Base-by-base conservation (phyloP, 2,888 invertebrate species). In the Agrenia bidenticulata region DNA sequence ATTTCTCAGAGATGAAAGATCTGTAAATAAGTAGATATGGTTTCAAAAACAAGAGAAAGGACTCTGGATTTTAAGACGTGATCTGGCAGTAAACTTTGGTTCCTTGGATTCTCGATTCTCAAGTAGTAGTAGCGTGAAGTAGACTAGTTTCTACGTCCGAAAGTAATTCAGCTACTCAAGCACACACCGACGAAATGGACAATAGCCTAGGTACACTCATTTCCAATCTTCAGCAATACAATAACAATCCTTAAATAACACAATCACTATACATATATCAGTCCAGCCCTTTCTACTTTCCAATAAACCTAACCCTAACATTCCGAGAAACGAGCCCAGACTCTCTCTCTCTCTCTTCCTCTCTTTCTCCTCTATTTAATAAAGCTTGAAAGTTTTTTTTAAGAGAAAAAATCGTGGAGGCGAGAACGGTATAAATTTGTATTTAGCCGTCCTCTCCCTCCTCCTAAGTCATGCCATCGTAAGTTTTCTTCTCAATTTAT, bases 401-500 rank as follows among this genome's bases (percentile, higher is more conserved):
- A 32, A 32, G 32, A 32, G 11, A 32, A 32, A 32, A 32, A 32
- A 32, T 32, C 32, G 5, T 32, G 32, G 15, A 15, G 45, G 45
- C 19, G 37, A 39, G 57, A 23, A 39, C 23, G 41, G 15, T 41
- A 57, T 57, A 57, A 57, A 57, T 57, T 57, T 57, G 55, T 57
- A 57, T 57, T 57, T 57, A 37, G 57, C 55, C 21, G 2, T 5
- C 9, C 26, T 39, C 41, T 39, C 2, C 39, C 57, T 55, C 26
- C 27, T 27, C 37, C 57, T 27, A 57, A 57, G 41, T 41, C 41
- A 24, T 58, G 63, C 50, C 63, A 58, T 32, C 15, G 17, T 17
- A 32, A 57, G 37, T 56, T 58, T 58, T 37, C 41, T 51, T 50
- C 41, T 50, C 63, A 63, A 63, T 63, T 63, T 63, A 57, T 50